A percentile compares a stretch with the other conserved stretches of the same genome.
phyloP scores from a whole-genome alignment of 2,888 invertebrate species.

The Protophormia terraenovae region DNA sequence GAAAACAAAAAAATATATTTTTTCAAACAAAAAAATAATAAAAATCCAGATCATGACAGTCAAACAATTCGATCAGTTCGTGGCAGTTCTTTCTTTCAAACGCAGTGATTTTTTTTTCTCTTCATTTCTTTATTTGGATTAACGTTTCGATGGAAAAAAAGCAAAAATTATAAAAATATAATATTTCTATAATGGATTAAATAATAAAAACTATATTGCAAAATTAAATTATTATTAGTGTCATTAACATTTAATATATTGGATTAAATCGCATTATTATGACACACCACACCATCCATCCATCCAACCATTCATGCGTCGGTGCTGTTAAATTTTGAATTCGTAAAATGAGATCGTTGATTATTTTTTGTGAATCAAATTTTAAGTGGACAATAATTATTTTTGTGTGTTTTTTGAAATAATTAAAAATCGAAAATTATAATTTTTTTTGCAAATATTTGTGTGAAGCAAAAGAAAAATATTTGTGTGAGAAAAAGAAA shows the following conservation, averaged over 20 bases:
- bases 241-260: constrained; percentile 56
- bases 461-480: background rate
- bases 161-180: constrained; percentile 8
- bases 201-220: constrained; percentile 38
- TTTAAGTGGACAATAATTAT: constrained; percentile 33
- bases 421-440: background rate
- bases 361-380: constrained; percentile 2
- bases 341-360: constrained; percentile 6
- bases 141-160: constrained; percentile 36
- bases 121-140: constrained; percentile 28
- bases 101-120: constrained; percentile 34
- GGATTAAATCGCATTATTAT: constrained; percentile 51
- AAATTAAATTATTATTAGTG: constrained; percentile 40
- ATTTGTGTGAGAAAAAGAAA: background rate
- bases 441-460: background rate
- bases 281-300: background rate
- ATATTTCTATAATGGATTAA: constrained; percentile 30
- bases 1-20: constrained; percentile 33
- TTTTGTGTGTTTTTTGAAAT: background rate
- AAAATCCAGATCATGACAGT: constrained; percentile 64
- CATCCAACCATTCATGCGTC: background rate
- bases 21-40: constrained; percentile 24
- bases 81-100: constrained; percentile 59
- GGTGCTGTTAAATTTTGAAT: background rate
- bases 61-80: constrained; percentile 64